Base-by-base conservation (phyloP, 2,113 vertebrate genomes). In the Plectropomus leopardus region DNA sequence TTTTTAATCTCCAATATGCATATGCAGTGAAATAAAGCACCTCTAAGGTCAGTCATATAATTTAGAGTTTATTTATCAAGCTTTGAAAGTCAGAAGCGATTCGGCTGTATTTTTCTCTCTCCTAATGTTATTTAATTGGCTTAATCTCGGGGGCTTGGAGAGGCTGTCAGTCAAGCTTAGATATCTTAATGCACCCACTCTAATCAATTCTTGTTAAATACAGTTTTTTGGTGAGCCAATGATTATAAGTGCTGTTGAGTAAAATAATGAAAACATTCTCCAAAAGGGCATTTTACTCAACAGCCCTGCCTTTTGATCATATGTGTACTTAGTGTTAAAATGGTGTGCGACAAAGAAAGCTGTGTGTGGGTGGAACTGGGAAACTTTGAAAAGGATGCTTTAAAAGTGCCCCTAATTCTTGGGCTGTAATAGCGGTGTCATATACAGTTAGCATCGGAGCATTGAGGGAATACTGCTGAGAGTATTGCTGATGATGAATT, bases 1-100 rank as follows among this genome's bases (percentile, higher is more conserved):
- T 93, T 92, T 89, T 93, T 94, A 91, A 94, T 94, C 93, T 92
- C 84, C 74, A 68, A 71, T 92, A 85, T 93, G 90, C 93, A 90
- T 93, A 92, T 92, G 92, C 67, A 80, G 82, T 86, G 79, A 86
- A 88, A 90, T 89, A 85, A 91, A 83, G 89, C 83, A 90, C 82
- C 86, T 92, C 71, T 90, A 63, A 93, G 94, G 94, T 95, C 92
- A 93, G 72, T 89, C 90, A 86, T 86, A 83, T 92, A 87, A 94
- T 94, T 93, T 91, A 72, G 79, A 66, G 58, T 93, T 89, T 94
- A 92, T 95, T 95, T 93, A 93, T 91, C 86, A 88, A 76, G 71
- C 91, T 86, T 92, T 92, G 77, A 80, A 92, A 94, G 90, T 88
- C 87, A 75, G 76, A 81, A 90, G 87, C 86, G 84, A 90, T 85